phyloP scores from a whole-genome alignment of 1,140 invertebrate genomes.

The Scaptomyza montana region DNA sequence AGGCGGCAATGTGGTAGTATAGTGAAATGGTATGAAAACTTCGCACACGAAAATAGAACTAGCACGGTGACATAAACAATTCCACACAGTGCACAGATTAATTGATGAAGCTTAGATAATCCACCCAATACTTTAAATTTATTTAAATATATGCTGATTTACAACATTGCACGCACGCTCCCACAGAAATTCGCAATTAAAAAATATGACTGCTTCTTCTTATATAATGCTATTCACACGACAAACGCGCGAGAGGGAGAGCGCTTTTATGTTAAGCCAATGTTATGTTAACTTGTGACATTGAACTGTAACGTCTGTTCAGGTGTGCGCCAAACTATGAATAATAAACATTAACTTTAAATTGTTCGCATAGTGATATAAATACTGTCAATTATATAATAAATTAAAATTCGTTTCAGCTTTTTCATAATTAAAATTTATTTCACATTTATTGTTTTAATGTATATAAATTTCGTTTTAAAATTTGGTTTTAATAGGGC shows the following conservation, averaged over 20 bases:
- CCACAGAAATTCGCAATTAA: conserved; percentile 45
- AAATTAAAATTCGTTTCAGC: no score
- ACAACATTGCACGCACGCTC: conserved; percentile 45
- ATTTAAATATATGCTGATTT: conserved; percentile 38
- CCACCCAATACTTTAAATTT: conserved; percentile 12
- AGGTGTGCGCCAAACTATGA: conserved; percentile 9
- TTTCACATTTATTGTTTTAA: background rate
- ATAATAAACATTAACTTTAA: background rate
- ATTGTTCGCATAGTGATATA: background rate
- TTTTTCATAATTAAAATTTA: background rate
- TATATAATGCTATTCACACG: conserved; percentile 53
- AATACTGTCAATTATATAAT: background rate
- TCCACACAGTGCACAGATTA: conserved; percentile 13
- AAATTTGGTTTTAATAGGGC: conserved; percentile 4
- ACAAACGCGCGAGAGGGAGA: conserved; percentile 5
- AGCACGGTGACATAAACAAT: conserved; percentile 38
- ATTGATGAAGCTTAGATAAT: conserved; percentile 9
- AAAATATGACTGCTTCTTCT: conserved; percentile 50
- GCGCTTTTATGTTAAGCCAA: conserved; percentile 12
- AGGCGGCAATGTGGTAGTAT: conserved; percentile 26
- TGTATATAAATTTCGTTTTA: no score
- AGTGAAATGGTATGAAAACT: conserved; percentile 10
- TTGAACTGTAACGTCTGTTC: conserved; percentile 1
- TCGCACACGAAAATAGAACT: conserved; percentile 35
- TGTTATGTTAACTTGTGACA: conserved; percentile 6